Conservation (phyloP, 2,797 vertebrate species). For the Synaphobranchus kaupii region DNA sequence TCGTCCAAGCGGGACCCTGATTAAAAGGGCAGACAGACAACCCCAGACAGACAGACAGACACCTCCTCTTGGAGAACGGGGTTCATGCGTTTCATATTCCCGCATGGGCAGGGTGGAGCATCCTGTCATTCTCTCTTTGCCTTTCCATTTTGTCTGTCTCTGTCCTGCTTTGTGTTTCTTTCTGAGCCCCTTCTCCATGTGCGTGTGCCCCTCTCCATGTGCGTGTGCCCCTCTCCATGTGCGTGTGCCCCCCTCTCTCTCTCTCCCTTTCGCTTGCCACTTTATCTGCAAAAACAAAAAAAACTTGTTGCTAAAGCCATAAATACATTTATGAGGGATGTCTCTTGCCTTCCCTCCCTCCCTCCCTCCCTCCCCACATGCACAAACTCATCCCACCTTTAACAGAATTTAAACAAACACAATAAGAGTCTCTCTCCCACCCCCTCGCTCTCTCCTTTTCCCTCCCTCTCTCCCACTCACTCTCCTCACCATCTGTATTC, state of each 20-base stretch:
- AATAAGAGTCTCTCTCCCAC: background rate
- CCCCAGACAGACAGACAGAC: conserved; percentile 1
- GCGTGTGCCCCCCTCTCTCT: background rate
- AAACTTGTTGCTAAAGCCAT: background rate
- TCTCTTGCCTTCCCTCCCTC: no score
- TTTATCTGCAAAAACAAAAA: background rate
- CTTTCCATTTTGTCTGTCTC: background rate
- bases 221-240: no score
- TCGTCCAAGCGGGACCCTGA: background rate
- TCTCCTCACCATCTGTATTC: background rate
- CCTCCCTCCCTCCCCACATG: background rate
- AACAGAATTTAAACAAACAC: background rate
- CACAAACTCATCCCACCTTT: background rate
- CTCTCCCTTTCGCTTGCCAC: background rate
- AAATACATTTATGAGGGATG: background rate
- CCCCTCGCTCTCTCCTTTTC: background rate
- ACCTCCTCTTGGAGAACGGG: background rate
- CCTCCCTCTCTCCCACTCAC: background rate
- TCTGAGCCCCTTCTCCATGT: no score
- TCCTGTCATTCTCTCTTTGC: background rate
- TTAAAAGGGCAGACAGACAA: conserved; percentile 5
- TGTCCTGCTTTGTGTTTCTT: no score
- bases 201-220: no score
- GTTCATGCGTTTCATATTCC: conserved; percentile 43
- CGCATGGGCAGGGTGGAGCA: background rate